Evolutionary conservation across 2,797 vertebrate species (phyloP).

Genomic region (Decapterus maruadsi): DNA sequence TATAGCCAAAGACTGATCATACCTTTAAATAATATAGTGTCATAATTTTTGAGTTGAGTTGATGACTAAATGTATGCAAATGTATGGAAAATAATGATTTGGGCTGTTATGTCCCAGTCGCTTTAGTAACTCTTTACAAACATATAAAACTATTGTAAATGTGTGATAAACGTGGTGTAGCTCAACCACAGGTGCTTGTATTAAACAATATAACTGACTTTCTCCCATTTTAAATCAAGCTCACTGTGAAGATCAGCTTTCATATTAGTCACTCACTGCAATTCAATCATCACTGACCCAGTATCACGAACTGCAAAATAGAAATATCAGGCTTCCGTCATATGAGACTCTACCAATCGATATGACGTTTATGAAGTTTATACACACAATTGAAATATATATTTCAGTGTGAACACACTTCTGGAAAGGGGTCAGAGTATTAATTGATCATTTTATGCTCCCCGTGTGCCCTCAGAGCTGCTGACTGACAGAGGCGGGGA

Average conservation of each 20-base stretch:
- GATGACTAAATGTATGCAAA: neutral
- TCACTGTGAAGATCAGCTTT: conserved; percentile 72
- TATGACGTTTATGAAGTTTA: conserved; percentile 20
- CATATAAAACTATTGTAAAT: neutral
- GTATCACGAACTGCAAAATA: conserved; percentile 42
- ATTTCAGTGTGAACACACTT: neutral
- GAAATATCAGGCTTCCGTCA: conserved; percentile 48
- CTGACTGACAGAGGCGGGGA: conserved; percentile 9
- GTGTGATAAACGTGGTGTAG: neutral
- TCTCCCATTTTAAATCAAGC: too few relatives aligned
- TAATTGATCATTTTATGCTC: neutral
- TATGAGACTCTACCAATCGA: conserved; percentile 40
- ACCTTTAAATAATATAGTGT: neutral
- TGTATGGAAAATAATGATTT: conserved; percentile 2
- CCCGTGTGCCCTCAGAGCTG: neutral
- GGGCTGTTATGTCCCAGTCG: neutral
- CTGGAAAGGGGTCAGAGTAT: neutral
- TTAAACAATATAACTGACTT: too few relatives aligned
- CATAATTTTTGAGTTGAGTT: neutral
- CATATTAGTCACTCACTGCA: conserved; percentile 51
- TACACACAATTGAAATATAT: neutral
- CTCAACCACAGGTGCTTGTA: too few relatives aligned
- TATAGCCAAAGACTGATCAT: neutral
- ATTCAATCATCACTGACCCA: conserved; percentile 54
- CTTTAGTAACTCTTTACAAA: conserved; percentile 3